Percentiles rank a stretch among this genome's conserved stretches.
These are phyloP conservation scores for Gymnoscopelus braueri DNA, from an alignment of 2,797 vertebrate species.

Conservation along the genomic window DNA sequence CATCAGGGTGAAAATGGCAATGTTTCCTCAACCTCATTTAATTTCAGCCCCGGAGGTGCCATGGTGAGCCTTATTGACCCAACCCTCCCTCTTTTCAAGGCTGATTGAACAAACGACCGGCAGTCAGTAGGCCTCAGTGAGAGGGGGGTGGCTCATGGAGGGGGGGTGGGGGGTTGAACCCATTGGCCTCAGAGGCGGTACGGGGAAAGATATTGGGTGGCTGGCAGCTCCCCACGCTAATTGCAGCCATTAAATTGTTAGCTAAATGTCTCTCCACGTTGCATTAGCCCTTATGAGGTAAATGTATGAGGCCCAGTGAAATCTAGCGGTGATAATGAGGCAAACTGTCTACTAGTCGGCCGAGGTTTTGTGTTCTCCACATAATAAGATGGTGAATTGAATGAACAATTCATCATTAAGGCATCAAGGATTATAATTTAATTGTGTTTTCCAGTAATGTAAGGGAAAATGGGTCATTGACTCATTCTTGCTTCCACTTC, in stretches of 20 bases:
- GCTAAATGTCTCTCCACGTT: slow-evolving; percentile 64
- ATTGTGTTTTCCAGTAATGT: too few species aligned
- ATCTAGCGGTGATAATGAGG: not conserved
- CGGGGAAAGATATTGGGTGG: slow-evolving; percentile 67
- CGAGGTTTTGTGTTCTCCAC: too few species aligned
- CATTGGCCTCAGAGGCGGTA: slow-evolving; percentile 31
- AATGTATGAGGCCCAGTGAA: slow-evolving; percentile 41
- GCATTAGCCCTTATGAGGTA: slow-evolving; percentile 59
- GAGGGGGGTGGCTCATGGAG: slow-evolving; percentile 8
- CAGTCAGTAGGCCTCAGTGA: slow-evolving; percentile 9
- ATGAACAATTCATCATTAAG: too few species aligned
- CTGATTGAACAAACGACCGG: slow-evolving; percentile 31
- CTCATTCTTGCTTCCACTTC: too few species aligned
- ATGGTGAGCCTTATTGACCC: slow-evolving; percentile 38
- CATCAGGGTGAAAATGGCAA: slow-evolving; percentile 51
- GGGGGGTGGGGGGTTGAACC: slow-evolving; percentile 4
- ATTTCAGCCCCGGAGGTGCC: slow-evolving; percentile 39
- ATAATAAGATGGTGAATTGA: too few species aligned
- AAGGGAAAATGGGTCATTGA: too few species aligned
- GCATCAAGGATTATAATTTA: too few species aligned
- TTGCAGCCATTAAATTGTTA: slow-evolving; percentile 63
- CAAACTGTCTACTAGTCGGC: slow-evolving; percentile 22
- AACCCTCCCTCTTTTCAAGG: slow-evolving; percentile 26
- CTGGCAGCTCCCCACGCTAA: slow-evolving; percentile 66
- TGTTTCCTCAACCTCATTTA: slow-evolving; percentile 41